Evolutionary conservation across 2,113 vertebrate species (phyloP).

Genomic region (Periophthalmodon schlosseri): DNA sequence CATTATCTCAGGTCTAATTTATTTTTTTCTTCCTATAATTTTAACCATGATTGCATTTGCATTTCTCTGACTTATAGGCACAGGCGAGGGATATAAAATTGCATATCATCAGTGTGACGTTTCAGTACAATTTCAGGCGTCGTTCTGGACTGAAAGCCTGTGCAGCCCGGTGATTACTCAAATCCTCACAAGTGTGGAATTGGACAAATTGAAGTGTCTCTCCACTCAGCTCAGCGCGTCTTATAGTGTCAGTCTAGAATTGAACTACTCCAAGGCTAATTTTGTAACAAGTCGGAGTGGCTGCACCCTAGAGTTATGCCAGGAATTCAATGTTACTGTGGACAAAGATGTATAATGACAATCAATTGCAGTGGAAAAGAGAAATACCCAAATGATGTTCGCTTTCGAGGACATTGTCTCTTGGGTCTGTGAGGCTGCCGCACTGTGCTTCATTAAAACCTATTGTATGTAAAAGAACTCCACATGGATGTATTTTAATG

Average conservation of each 20-base stretch:
- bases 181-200: slow-evolving; percentile 60
- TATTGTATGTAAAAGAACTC: slow-evolving; percentile 41
- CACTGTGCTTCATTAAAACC: slow-evolving; percentile 29
- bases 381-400: slow-evolving; percentile 52
- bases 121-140: slow-evolving; percentile 35
- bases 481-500: neutral
- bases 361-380: slow-evolving; percentile 54
- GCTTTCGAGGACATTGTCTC: slow-evolving; percentile 37
- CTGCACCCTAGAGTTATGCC: slow-evolving; percentile 58
- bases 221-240: slow-evolving; percentile 57
- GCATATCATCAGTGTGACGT: slow-evolving; percentile 23
- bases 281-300: slow-evolving; percentile 60
- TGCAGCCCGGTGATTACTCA: slow-evolving; percentile 59
- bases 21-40: neutral
- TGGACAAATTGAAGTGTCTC: slow-evolving; percentile 64
- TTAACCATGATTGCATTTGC: slow-evolving; percentile 13
- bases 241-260: slow-evolving; percentile 55
- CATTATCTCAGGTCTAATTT: neutral
- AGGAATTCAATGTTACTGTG: slow-evolving; percentile 64
- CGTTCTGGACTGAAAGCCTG: slow-evolving; percentile 58
- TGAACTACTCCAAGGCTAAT: slow-evolving; percentile 69
- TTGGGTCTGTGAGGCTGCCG: slow-evolving; percentile 4
- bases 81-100: slow-evolving; percentile 28
- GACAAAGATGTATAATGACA: slow-evolving; percentile 67
- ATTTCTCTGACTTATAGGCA: slow-evolving; percentile 13